Conservation (phyloP, 1,140 invertebrate species). For the Cydia fagiglandana region DNA sequence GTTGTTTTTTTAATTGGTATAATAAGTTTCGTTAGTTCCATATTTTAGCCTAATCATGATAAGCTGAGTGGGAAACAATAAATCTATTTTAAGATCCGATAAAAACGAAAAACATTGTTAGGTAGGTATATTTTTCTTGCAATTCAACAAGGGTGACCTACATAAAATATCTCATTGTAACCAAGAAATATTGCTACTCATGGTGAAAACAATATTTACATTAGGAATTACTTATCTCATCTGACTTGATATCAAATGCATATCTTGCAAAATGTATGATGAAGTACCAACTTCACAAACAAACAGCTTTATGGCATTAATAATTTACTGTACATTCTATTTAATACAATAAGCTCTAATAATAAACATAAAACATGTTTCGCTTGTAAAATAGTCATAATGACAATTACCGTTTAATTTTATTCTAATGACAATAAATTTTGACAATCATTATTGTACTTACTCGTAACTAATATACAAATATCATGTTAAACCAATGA, state of each 20-base stretch:
- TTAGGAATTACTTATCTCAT: neutral
- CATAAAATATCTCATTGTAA: neutral
- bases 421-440: constrained; percentile 60
- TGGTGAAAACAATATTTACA: no score
- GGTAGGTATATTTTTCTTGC: no score
- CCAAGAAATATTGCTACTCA: no score
- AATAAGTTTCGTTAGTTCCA: no score
- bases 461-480: constrained; percentile 63
- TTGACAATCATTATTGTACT: constrained; percentile 53
- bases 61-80: no score
- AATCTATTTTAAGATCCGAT: no score
- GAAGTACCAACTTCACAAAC: no score
- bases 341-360: constrained; percentile 4
- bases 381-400: constrained; percentile 18
- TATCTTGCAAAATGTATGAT: constrained; percentile 1
- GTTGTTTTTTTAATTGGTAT: no score
- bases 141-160: no score
- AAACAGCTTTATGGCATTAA: neutral
- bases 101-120: no score
- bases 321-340: neutral
- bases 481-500: constrained; percentile 58
- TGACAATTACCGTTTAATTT: constrained; percentile 12
- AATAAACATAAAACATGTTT: neutral
- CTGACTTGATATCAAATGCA: neutral
- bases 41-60: no score